Conservation (phyloP, 1,140 invertebrate genomes). For the Triops cancriformis region DNA sequence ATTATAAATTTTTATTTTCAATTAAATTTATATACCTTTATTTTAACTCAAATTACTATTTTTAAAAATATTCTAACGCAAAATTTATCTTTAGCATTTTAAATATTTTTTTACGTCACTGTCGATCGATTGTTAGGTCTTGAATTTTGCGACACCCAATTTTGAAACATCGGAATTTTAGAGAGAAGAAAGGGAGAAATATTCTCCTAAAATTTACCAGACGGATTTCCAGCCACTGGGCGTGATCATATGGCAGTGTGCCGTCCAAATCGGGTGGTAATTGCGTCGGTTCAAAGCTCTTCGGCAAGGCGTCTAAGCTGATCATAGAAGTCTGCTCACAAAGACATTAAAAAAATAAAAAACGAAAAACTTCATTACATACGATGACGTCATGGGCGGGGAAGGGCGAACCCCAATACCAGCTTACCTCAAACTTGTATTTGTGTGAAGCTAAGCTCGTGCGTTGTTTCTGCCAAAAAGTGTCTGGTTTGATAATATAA, state of each 20-base stretch:
- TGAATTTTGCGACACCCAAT: too few species aligned
- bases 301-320: constrained; percentile 83
- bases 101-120: too few species aligned
- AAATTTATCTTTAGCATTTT: too few species aligned
- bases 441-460: constrained; percentile 93
- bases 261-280: constrained; percentile 89
- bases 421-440: constrained; percentile 92
- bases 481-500: constrained; percentile 96
- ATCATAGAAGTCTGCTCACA: constrained; percentile 78
- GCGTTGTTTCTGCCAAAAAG: constrained; percentile 98
- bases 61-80: too few species aligned
- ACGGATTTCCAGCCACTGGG: constrained; percentile 91
- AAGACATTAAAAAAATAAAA: too few species aligned
- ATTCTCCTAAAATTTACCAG: constrained; percentile 45
- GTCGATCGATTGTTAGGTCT: too few species aligned
- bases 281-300: constrained; percentile 84
- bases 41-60: too few species aligned
- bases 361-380: too few species aligned
- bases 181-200: not conserved
- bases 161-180: not conserved
- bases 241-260: constrained; percentile 85
- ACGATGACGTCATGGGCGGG: too few species aligned
- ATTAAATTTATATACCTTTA: too few species aligned
- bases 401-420: not conserved
- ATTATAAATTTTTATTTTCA: too few species aligned